These are phyloP conservation scores for Anthonomus grandis DNA, from an alignment of 1,140 invertebrate species.

Conservation along the genomic window DNA sequence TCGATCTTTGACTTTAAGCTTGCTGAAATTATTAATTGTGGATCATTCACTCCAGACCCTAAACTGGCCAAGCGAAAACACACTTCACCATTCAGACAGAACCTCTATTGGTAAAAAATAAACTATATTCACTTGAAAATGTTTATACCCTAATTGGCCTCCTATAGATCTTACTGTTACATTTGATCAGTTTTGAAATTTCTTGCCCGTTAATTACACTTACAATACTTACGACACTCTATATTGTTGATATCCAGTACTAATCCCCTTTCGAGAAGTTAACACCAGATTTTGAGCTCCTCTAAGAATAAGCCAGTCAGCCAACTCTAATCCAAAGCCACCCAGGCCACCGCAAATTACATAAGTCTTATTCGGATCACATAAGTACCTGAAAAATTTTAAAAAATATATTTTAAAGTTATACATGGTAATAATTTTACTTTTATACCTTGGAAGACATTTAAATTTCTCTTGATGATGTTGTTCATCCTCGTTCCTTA, in stretches of 20 bases:
- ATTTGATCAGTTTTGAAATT: too few relatives aligned
- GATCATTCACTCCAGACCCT: too few relatives aligned
- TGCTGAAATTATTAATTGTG: too few relatives aligned
- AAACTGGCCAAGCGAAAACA: too few relatives aligned
- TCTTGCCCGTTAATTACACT: too few relatives aligned
- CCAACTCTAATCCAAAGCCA: conserved; percentile 86
- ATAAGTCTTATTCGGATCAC: conserved; percentile 53
- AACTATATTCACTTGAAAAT: too few relatives aligned
- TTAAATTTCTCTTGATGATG: not conserved
- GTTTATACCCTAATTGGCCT: too few relatives aligned
- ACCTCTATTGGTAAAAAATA: too few relatives aligned
- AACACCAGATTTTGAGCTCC: conserved; percentile 77
- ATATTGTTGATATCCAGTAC: conserved; percentile 74
- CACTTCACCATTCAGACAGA: too few relatives aligned
- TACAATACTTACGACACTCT: conserved; percentile 54
- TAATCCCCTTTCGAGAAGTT: conserved; percentile 73
- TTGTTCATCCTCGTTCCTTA: conserved; percentile 54
- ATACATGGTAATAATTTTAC: not conserved
- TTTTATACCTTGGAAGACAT: conserved; percentile 19
- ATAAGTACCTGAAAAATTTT: conserved; percentile 34
- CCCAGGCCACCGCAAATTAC: conserved; percentile 74
- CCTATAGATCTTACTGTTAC: too few relatives aligned
- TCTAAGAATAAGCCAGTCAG: conserved; percentile 79
- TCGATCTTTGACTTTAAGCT: too few relatives aligned
- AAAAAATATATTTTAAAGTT: not conserved